A percentile compares a stretch with the other conserved stretches of the same genome.
Conservation (phyloP, 2,113 vertebrate genomes). For the Raphicerus campestris region DNA sequence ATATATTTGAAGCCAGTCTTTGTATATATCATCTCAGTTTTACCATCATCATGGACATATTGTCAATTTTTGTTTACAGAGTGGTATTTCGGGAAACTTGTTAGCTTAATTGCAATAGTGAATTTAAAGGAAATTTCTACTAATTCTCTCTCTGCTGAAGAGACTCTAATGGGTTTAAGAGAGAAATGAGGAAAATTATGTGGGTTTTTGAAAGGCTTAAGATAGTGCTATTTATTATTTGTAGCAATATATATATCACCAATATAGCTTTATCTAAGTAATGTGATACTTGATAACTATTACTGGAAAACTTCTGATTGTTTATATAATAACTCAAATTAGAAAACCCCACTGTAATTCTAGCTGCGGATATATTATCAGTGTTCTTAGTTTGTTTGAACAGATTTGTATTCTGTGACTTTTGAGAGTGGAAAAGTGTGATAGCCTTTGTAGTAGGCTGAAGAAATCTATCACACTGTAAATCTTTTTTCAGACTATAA, state of each 20-base stretch:
- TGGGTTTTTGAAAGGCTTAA: not conserved
- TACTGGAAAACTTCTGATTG: not conserved
- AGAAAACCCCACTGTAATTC: not conserved
- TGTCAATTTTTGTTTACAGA: constrained; percentile 3
- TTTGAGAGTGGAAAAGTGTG: constrained; percentile 13
- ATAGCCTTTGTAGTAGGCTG: not conserved
- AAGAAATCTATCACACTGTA: not conserved
- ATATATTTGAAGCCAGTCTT: not conserved
- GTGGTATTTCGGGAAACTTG: not conserved
- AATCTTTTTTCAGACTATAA: constrained; percentile 13
- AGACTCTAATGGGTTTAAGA: not conserved
- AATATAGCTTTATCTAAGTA: not conserved
- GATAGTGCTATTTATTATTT: not conserved
- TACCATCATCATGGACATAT: not conserved
- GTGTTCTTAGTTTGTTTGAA: not conserved
- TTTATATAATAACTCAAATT: not conserved
- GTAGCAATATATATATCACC: not conserved
- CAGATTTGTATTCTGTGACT: constrained; percentile 10
- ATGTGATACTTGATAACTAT: not conserved
- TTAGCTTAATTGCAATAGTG: not conserved
- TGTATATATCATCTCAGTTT: not conserved
- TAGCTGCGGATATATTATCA: not conserved
- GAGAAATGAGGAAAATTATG: not conserved
- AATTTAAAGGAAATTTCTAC: constrained; percentile 33
- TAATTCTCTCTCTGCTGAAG: not conserved